phyloP scores from a whole-genome alignment of 1,140 invertebrate species.

The Chrysoperla carnea region DNA sequence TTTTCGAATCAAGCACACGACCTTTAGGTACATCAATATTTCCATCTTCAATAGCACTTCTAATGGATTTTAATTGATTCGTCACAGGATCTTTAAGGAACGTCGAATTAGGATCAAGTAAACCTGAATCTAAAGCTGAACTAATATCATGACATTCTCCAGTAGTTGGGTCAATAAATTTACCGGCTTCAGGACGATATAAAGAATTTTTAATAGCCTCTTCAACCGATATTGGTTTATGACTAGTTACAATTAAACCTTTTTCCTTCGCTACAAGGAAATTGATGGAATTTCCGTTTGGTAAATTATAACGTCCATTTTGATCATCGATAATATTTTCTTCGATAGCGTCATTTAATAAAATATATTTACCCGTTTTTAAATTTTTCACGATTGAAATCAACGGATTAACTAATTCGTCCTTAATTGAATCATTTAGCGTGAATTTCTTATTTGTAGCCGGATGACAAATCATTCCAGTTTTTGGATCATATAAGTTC shows the following conservation, averaged over 20 bases:
- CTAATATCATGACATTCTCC: slow-evolving; percentile 51
- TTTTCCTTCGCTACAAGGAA: slow-evolving; percentile 50
- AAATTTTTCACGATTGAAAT: slow-evolving; percentile 62
- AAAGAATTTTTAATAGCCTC: slow-evolving; percentile 59
- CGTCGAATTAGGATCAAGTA: slow-evolving; percentile 61
- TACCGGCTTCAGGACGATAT: slow-evolving; percentile 57
- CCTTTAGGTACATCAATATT: slow-evolving; percentile 60
- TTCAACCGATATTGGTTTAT: slow-evolving; percentile 51
- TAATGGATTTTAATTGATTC: slow-evolving; percentile 51
- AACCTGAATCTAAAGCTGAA: slow-evolving; percentile 48
- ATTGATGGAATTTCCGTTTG: slow-evolving; percentile 39
- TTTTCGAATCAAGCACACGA: slow-evolving; percentile 57
- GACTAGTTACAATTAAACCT: slow-evolving; percentile 55
- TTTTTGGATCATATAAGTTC: slow-evolving; percentile 57
- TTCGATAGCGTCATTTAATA: slow-evolving; percentile 56
- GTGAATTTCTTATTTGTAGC: slow-evolving; percentile 55
- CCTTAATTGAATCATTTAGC: slow-evolving; percentile 58
- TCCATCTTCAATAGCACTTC: slow-evolving; percentile 58
- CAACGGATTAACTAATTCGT: slow-evolving; percentile 66
- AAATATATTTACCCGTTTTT: slow-evolving; percentile 47
- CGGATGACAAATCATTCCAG: slow-evolving; percentile 65
- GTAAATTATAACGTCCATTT: slow-evolving; percentile 46
- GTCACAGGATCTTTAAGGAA: slow-evolving; percentile 57
- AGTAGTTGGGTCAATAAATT: slow-evolving; percentile 55
- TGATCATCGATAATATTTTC: slow-evolving; percentile 54